phyloP scores from a whole-genome alignment of 30 jellyfish, hydroid and myxozoan genomes.

The Hydractinia symbiolongicarpus region DNA sequence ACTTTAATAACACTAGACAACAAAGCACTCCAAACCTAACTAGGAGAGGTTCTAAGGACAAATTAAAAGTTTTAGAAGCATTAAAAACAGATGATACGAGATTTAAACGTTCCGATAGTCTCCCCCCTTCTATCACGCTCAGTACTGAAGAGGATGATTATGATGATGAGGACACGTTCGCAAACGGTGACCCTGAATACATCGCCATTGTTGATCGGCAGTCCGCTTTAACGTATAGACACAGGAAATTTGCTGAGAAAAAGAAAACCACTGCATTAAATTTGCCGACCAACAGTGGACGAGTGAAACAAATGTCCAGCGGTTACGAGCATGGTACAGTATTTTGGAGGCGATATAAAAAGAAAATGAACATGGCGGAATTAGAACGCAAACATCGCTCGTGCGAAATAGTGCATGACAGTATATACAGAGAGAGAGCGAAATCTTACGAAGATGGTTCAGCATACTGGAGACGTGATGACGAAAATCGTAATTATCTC shows the following conservation, averaged over 20 bases:
- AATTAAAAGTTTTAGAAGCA: not conserved
- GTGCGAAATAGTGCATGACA: constrained; percentile 13
- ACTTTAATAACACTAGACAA: not conserved
- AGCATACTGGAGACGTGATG: not conserved
- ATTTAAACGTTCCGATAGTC: constrained; percentile 1
- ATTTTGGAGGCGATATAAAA: constrained; percentile 1
- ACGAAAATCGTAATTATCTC: not conserved
- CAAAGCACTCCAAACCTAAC: constrained; percentile 12
- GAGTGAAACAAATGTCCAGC: not conserved
- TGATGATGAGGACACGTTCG: too few species aligned
- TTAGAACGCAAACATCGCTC: not conserved
- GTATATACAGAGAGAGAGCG: constrained; percentile 12
- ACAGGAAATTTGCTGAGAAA: not conserved
- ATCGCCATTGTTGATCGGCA: not conserved
- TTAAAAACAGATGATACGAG: not conserved
- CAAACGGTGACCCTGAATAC: not conserved
- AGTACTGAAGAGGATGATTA: not conserved
- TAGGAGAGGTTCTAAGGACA: constrained; percentile 16
- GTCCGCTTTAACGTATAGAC: not conserved
- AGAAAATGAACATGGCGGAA: not conserved
- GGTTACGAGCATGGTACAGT: constrained; percentile 13
- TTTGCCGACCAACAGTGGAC: not conserved
- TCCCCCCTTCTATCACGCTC: not conserved
- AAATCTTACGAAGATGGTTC: constrained; percentile 7
- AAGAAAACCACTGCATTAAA: not conserved